phyloP scores from a whole-genome alignment of 2,113 vertebrate genomes.

The Macquaria ambigua region DNA sequence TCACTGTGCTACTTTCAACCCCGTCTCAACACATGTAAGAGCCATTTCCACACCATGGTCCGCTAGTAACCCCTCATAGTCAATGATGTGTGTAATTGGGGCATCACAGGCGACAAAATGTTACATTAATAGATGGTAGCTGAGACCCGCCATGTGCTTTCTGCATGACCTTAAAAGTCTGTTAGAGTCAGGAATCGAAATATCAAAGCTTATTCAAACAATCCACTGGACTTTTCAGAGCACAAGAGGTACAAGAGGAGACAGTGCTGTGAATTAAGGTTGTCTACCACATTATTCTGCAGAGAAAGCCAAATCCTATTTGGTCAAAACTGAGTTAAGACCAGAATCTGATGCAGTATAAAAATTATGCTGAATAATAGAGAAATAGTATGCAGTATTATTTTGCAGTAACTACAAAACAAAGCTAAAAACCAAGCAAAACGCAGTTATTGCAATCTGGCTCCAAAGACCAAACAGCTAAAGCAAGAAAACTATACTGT shows the following conservation, averaged over 20 bases:
- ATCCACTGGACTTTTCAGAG: neutral
- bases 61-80: conserved; percentile 15
- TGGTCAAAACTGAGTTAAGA: neutral
- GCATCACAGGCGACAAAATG: conserved; percentile 40
- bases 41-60: conserved; percentile 14
- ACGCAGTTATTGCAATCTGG: neutral
- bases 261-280: neutral
- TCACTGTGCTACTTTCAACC: conserved; percentile 37
- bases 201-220: neutral
- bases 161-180: conserved; percentile 5
- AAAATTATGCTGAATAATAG: neutral
- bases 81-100: conserved; percentile 57
- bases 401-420: neutral
- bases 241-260: neutral
- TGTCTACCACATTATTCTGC: neutral
- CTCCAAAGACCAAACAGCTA: neutral
- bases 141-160: neutral
- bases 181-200: neutral
- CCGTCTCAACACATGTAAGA: conserved; percentile 29
- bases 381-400: neutral
- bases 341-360: neutral
- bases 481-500: neutral
- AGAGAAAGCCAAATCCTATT: neutral
- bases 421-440: neutral
- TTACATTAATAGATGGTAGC: conserved; percentile 26